A percentile compares a stretch with the other conserved stretches of the same genome.
These are phyloP conservation scores for Sepiola atlantica DNA, from an alignment of 2,888 invertebrate genomes.

Conservation along the genomic window DNA sequence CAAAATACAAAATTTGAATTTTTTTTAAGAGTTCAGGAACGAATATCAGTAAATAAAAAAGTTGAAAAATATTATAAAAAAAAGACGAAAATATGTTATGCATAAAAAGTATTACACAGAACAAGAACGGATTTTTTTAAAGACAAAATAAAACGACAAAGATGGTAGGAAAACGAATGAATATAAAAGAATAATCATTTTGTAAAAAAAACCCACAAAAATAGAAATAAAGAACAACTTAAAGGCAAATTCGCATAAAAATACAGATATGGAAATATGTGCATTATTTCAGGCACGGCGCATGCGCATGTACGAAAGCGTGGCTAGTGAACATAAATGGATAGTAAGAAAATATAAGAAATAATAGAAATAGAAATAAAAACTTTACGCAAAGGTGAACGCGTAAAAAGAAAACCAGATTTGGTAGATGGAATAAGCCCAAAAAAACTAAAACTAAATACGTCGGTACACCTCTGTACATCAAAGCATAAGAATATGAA, in stretches of 20 bases:
- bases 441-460: neutral
- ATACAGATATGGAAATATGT: neutral
- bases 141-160: neutral
- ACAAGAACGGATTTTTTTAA: neutral
- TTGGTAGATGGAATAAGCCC: neutral
- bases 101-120: neutral
- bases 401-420: neutral
- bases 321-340: neutral
- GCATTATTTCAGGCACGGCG: neutral
- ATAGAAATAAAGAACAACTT: neutral
- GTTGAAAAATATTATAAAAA: too few relatives aligned
- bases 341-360: neutral
- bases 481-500: neutral
- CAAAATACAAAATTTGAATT: too few relatives aligned
- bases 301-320: neutral
- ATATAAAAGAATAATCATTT: neutral
- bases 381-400: neutral
- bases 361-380: neutral
- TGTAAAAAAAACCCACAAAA: neutral
- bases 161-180: neutral
- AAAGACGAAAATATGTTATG: neutral
- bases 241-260: neutral
- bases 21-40: too few relatives aligned
- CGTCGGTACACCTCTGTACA: neutral
- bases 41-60: too few relatives aligned